These are phyloP conservation scores for Bombus balteatus DNA, from an alignment of 1,140 invertebrate genomes.

Conservation along the genomic window DNA sequence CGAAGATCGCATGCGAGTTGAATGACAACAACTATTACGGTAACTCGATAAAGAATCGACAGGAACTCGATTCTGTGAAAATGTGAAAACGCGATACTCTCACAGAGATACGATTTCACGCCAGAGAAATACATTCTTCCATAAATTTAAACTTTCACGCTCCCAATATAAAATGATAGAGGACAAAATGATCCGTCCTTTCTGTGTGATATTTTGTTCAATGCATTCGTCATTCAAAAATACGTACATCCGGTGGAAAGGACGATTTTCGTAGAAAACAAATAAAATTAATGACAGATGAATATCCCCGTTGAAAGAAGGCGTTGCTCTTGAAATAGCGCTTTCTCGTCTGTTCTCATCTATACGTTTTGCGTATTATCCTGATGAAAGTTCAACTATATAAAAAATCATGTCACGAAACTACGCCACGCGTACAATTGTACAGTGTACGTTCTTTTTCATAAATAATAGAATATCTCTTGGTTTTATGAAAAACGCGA, in stretches of 20 bases:
- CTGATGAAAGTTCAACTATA: not conserved
- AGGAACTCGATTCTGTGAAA: not conserved
- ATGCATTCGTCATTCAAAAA: not conserved
- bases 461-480: no score
- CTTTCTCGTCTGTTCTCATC: not conserved
- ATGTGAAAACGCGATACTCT: not conserved
- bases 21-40: not conserved
- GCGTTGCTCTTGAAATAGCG: not conserved
- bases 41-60: not conserved
- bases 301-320: not conserved
- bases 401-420: not conserved
- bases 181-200: not conserved
- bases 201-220: not conserved
- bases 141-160: not conserved
- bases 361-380: not conserved
- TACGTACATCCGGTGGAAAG: not conserved
- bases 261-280: not conserved
- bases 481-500: no score
- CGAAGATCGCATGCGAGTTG: not conserved
- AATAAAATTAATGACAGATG: not conserved
- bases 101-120: not conserved
- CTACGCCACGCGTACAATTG: not conserved
- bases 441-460: not conserved
- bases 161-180: not conserved
- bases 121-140: not conserved